These are phyloP conservation scores for Corythornis vintsioides DNA, from an alignment of 2,113 vertebrate species.

Conservation along the genomic window DNA sequence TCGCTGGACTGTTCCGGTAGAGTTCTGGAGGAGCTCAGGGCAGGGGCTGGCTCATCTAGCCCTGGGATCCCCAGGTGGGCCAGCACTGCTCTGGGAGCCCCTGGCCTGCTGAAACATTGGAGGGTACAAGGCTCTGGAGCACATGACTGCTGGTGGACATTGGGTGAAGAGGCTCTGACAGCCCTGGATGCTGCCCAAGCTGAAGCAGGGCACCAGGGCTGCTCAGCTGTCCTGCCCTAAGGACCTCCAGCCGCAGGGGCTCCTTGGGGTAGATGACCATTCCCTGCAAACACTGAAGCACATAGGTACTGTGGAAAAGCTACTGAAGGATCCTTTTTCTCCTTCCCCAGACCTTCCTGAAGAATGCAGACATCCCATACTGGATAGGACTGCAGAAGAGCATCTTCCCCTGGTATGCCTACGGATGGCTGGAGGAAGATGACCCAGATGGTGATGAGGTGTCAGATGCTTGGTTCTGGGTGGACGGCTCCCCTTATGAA, in stretches of 20 bases:
- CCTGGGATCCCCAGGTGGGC: too few species aligned
- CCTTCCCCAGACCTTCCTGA: conserved; percentile 37
- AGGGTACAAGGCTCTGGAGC: neutral
- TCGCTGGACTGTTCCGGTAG: conserved; percentile 62
- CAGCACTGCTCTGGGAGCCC: accelerated
- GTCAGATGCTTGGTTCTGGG: conserved; percentile 26
- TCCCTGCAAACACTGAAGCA: neutral
- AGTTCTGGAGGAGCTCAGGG: neutral
- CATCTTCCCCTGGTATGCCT: conserved; percentile 40
- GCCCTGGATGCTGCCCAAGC: neutral
- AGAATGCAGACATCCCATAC: conserved; percentile 13
- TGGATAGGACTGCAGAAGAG: conserved; percentile 55
- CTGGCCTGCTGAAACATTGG: neutral
- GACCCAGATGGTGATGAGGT: accelerated
- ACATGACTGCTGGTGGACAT: neutral
- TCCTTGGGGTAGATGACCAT: neutral
- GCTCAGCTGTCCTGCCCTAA: neutral
- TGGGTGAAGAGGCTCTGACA: neutral
- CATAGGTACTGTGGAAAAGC: neutral
- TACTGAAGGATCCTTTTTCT: neutral
- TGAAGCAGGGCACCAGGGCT: neutral
- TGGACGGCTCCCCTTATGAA: conserved; percentile 40
- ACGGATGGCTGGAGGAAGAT: conserved; percentile 34
- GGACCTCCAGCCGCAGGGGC: neutral
- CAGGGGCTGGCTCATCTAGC: neutral